Evolutionary conservation across 2,113 vertebrate genomes (phyloP).

Genomic region (Rhineura floridana): DNA sequence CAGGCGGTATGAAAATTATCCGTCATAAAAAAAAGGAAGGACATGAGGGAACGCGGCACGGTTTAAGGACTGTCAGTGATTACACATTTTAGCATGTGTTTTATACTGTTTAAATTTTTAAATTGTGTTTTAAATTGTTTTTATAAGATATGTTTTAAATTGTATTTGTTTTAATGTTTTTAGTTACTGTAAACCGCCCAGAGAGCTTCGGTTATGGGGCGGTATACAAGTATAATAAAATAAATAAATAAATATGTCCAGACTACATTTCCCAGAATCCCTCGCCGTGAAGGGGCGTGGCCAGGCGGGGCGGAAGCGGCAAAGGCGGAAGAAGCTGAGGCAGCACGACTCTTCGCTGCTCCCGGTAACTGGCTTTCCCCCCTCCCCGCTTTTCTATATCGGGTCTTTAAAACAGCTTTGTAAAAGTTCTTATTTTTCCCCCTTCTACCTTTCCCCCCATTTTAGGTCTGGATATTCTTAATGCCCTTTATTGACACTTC

Average conservation of each 20-base stretch:
- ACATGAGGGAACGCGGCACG: background rate
- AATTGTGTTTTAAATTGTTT: no score
- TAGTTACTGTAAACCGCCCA: no score
- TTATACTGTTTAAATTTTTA: no score
- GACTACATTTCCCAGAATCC: conserved; percentile 53
- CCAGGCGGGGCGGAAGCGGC: background rate
- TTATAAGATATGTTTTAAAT: no score
- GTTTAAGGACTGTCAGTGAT: no score
- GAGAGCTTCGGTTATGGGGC: no score
- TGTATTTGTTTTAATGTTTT: no score
- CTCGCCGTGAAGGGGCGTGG: conserved; percentile 7
- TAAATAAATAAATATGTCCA: no score
- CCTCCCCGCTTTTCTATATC: background rate
- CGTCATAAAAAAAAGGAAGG: background rate
- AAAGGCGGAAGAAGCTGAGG: conserved; percentile 36
- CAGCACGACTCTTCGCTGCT: background rate
- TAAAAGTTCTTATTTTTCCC: background rate
- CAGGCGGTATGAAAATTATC: background rate
- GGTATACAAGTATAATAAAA: no score
- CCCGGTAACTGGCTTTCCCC: background rate
- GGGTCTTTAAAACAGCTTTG: background rate
- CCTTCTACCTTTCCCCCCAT: background rate
- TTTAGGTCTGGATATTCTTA: background rate
- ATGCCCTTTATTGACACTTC: no score
- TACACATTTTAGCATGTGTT: no score